Base-by-base conservation (phyloP, 2,888 invertebrate species). In the Pyrrhia umbra region DNA sequence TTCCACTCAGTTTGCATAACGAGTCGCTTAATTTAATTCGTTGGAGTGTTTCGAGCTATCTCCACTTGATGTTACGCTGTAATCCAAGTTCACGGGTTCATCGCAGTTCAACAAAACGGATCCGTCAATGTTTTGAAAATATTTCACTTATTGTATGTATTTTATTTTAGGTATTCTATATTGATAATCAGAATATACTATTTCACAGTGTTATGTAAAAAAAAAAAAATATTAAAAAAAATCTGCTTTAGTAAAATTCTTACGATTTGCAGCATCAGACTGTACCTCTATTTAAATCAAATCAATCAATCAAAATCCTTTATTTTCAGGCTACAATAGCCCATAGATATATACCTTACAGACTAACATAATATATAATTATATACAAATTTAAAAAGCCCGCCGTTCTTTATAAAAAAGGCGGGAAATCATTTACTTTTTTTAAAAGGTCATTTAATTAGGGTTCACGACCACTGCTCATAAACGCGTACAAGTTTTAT, bases 11-110 rank as follows among this genome's bases (percentile, higher is more conserved):
- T 62, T 52, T 52, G 56, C 75, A 49, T 56, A 56, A 54, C 39
- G n/a, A 61, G 61, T 39, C 46, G 21, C 34, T 42, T 40, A 57
- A 69, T 72, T 54, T 58, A 58, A 64, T 70, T 70, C 59, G 56
- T 60, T n/a, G 25, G 45, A 52, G 42, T 57, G 46, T 43, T 54
- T 69, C 30, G 51, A 42, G 39, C 49, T 37, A 67, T 34, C 9
- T 68, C 21, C 6, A 40, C 10, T 37, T 42, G 47, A 39, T 25
- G 66, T 20, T 42, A n/a, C n/a, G n/a, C 51, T 79, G 57, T 63
- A 42, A 64, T 52, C 59, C 2, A 34, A 45, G 65, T 51, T 56
- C 47, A 30, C 18, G 25, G 30, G 60, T 75, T 65, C 49, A 46
- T 42, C 34, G n/a, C 15, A 23, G 47, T 50, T 55, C 47, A 68